A percentile compares a stretch with the other conserved stretches of the same genome.
These are phyloP conservation scores for Diloba caeruleocephala DNA, from an alignment of 2,888 invertebrate genomes.

Conservation along the genomic window DNA sequence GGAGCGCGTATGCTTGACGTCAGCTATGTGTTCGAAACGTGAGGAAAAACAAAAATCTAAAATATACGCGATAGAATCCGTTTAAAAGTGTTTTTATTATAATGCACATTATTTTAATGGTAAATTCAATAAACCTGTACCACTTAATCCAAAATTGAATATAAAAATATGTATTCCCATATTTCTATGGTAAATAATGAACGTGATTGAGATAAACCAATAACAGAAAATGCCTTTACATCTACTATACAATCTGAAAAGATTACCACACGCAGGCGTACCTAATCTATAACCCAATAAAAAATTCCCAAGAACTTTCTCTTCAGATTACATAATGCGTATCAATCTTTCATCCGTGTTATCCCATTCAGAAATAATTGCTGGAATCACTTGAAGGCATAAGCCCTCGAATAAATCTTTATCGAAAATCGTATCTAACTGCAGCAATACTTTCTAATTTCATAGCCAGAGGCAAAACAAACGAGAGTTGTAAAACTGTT, in stretches of 20 bases:
- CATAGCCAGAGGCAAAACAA: conserved; percentile 80
- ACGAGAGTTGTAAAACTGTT: conserved; percentile 77
- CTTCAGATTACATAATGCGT: conserved; percentile 65
- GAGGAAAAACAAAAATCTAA: too few relatives aligned
- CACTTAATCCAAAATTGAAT: too few relatives aligned
- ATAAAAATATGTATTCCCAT: conserved; percentile 2
- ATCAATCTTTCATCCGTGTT: conserved; percentile 61
- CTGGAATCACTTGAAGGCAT: conserved; percentile 66
- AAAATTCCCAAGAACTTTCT: conserved; percentile 70
- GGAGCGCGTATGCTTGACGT: too few relatives aligned
- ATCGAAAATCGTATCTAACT: conserved; percentile 71
- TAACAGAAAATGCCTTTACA: conserved; percentile 31
- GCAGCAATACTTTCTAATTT: conserved; percentile 84
- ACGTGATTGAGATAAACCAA: conserved; percentile 22
- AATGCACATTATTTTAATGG: too few relatives aligned
- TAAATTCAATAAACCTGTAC: too few relatives aligned
- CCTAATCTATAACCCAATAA: conserved; percentile 57
- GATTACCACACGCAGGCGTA: conserved; percentile 37
- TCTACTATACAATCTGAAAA: conserved; percentile 15
- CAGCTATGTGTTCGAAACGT: too few relatives aligned
- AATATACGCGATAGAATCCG: too few relatives aligned
- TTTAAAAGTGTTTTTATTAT: too few relatives aligned
- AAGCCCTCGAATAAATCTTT: conserved; percentile 80
- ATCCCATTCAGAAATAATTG: conserved; percentile 69
- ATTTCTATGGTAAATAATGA: conserved; percentile 10